A percentile compares a stretch with the other conserved stretches of the same genome.
phyloP scores from a whole-genome alignment of 2,888 invertebrate species.

The Tachina lurida region DNA sequence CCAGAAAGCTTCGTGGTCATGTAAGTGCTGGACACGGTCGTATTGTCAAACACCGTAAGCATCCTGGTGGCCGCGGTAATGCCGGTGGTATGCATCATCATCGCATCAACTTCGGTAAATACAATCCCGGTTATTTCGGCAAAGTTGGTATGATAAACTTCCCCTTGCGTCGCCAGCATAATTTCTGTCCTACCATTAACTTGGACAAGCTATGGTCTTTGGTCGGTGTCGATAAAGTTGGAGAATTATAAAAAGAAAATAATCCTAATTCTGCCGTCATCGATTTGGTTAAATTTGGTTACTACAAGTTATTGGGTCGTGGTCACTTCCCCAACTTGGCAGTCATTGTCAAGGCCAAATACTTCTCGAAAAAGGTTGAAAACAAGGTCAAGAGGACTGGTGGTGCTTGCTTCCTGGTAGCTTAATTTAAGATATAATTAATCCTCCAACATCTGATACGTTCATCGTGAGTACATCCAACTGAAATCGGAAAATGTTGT shows the following conservation, averaged over 20 bases:
- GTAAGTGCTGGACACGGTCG: slow-evolving; percentile 99
- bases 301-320: slow-evolving; percentile 98
- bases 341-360: slow-evolving; percentile 99
- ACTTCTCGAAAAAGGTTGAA: slow-evolving; percentile 98
- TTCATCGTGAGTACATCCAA: no score
- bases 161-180: slow-evolving; percentile 95
- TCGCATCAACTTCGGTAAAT: slow-evolving; percentile 99
- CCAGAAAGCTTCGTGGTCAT: slow-evolving; percentile 99
- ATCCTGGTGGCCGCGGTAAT: slow-evolving; percentile 99
- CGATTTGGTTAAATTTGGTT: slow-evolving; percentile 97
- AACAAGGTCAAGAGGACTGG: slow-evolving; percentile 98
- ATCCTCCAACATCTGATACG: no score
- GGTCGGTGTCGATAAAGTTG: slow-evolving; percentile 94
- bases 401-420: slow-evolving; percentile 97
- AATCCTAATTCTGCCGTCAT: slow-evolving; percentile 97
- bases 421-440: slow-evolving; percentile 88
- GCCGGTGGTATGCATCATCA: slow-evolving; percentile 99
- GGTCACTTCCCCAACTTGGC: slow-evolving; percentile 98
- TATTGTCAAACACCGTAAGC: slow-evolving; percentile 99
- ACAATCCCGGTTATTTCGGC: slow-evolving; percentile 99
- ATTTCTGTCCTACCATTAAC: slow-evolving; percentile 97
- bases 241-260: slow-evolving; percentile 90
- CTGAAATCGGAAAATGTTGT: no score
- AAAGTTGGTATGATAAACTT: slow-evolving; percentile 99
- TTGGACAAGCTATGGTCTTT: slow-evolving; percentile 98